Evolutionary conservation across 2,113 vertebrate species (phyloP), one percentile per base, ranked within the genome.

Genomic region (Puffinus mauretanicus): DNA sequence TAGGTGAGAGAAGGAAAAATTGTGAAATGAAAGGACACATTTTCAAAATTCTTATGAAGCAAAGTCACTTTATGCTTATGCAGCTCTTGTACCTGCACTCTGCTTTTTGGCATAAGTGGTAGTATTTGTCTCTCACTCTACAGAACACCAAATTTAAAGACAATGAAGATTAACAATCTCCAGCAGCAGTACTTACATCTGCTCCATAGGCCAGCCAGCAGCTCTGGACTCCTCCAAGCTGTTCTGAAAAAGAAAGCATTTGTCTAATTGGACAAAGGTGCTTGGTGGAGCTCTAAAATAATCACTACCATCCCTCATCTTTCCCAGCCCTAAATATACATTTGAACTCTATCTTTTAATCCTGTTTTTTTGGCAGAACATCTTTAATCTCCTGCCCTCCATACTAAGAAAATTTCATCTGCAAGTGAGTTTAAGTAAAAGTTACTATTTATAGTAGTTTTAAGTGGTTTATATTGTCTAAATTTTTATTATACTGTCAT

Each of bases 221-320:
- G 13, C 61, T 87, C 72, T 72, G 83, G 82, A 84, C 64, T 93
- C 75, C 49, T 91, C 89, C 61, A 93, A 84, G 65, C 21, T 92
- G 47, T 70, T 92, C 76, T 88, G 77, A 88, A 92, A 95, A 93
- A 92, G 61, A 93, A 96, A 93, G 92, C 77, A 84, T 94, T 94
- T 91, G 88, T 67, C 49, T 96, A 95, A 97, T 93, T 96, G 86
- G 86, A 86, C 93, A 95, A 97, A 96, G 90, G 94, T 91, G 79
- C 49, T 88, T 95, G 94, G 96, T 93, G 90, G 96, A 93, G 82
- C 72, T 80, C 72, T 86, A n/a, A 93, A 95, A 92, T 95, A 94
- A 95, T 94, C 87, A 94, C 58, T 97, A 94, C 86, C 94, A 94
- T 94, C 29, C 94, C 73, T 94, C 84, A 36, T 93, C 40, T 94